Percentiles rank a stretch among this genome's conserved stretches.
These are phyloP conservation scores for Scelioninae gen. 2 DNA, from an alignment of 2,888 invertebrate genomes.

Conservation along the genomic window DNA sequence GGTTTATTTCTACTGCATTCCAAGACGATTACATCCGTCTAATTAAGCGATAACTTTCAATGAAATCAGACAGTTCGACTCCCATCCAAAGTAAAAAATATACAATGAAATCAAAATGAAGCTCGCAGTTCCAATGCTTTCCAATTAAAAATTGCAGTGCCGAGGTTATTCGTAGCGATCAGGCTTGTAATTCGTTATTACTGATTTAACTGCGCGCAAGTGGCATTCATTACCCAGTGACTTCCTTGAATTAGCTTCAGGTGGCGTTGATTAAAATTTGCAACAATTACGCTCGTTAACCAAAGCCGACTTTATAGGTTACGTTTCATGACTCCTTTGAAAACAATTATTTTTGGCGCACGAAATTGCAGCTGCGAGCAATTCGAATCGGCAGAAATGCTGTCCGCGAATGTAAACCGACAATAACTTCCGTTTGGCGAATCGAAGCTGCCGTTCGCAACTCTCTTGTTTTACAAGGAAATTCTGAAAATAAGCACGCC, in stretches of 20 bases:
- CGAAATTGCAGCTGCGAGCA: conserved; percentile 49
- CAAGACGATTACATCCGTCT: too few species aligned
- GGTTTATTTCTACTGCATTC: too few species aligned
- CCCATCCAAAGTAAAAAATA: too few species aligned
- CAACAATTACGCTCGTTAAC: conserved; percentile 13
- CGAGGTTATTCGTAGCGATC: too few species aligned
- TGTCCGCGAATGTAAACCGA: conserved; percentile 60
- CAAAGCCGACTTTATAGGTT: conserved; percentile 26
- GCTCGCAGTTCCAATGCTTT: too few species aligned
- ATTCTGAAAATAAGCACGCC: conserved; percentile 61
- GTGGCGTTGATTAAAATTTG: conserved; percentile 24
- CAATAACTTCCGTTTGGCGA: conserved; percentile 62
- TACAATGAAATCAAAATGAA: too few species aligned
- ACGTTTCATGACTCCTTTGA: conserved; percentile 23
- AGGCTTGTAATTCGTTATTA: too few species aligned
- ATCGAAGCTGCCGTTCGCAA: conserved; percentile 54
- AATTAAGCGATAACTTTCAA: too few species aligned
- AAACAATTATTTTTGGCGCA: conserved; percentile 51
- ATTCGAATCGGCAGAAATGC: conserved; percentile 47
- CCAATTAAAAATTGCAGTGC: too few species aligned
- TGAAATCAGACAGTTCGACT: too few species aligned
- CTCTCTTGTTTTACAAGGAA: conserved; percentile 64
- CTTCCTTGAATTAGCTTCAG: conserved; percentile 12
- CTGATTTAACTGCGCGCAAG: too few species aligned
- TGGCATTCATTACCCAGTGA: not conserved